Conservation (phyloP, 2,113 vertebrate genomes). For the Tenrec ecaudatus region DNA sequence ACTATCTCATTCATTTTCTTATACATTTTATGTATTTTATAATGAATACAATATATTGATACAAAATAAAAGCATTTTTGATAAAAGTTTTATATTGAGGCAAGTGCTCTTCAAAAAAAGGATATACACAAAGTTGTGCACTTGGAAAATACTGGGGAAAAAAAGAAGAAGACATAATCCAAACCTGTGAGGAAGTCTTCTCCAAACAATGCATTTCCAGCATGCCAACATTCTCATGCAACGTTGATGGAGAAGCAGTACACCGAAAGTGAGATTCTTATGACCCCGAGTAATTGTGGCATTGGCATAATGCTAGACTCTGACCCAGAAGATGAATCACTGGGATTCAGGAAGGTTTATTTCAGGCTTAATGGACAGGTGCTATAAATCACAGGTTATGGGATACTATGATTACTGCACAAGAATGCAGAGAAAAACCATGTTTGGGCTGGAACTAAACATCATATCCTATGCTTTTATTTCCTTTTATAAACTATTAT, state of each 20-base stretch:
- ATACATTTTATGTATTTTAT: not conserved
- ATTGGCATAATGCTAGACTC: not conserved
- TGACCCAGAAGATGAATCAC: not conserved
- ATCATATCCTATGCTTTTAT: not conserved
- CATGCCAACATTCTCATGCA: not conserved
- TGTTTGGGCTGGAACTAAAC: constrained; percentile 33
- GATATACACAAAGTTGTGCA: not conserved
- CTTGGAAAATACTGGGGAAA: not conserved
- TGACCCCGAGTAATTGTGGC: not conserved
- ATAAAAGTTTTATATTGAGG: not conserved
- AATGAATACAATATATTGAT: not conserved
- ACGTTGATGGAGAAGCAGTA: not conserved
- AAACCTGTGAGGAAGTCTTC: not conserved
- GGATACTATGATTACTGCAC: not conserved
- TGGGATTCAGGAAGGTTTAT: not conserved
- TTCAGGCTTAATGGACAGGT: not conserved
- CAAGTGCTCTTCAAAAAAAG: not conserved
- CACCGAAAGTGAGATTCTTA: not conserved
- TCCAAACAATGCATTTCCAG: not conserved
- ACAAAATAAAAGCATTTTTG: not conserved
- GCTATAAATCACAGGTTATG: not conserved
- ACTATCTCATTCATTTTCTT: not conserved
- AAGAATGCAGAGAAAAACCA: constrained; percentile 4
- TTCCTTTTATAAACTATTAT: not conserved
- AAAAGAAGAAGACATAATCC: not conserved